phyloP scores from a whole-genome alignment of 2,113 vertebrate species.

The Zosterops japonicus region DNA sequence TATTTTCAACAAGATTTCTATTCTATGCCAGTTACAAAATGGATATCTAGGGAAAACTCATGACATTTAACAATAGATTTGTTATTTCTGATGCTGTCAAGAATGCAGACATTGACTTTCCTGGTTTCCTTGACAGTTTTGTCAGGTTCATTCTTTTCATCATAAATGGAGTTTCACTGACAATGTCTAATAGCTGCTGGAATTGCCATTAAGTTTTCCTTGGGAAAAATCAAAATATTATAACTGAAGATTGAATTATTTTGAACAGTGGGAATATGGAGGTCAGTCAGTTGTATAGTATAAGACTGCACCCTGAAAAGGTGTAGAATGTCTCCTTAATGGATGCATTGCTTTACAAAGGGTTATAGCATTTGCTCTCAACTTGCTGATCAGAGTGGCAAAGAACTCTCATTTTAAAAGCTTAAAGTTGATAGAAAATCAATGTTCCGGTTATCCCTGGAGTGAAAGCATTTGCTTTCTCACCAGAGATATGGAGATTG shows the following conservation, averaged over 20 bases:
- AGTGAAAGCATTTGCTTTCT: neutral
- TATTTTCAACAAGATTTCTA: constrained; percentile 13
- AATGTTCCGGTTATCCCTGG: neutral
- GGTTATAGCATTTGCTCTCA: neutral
- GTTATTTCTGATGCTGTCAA: constrained; percentile 18
- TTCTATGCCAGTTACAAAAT: constrained; percentile 16
- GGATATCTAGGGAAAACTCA: constrained; percentile 30
- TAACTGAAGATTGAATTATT: neutral
- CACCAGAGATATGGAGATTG: neutral
- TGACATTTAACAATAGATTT: constrained; percentile 45
- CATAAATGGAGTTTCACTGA: constrained; percentile 16
- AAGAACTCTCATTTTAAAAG: neutral
- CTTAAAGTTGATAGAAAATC: neutral
- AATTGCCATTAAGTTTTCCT: neutral
- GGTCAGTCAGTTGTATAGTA: neutral
- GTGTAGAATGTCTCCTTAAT: neutral
- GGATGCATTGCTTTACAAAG: neutral
- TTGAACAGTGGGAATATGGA: neutral
- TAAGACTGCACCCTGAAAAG: neutral
- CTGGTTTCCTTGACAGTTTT: constrained; percentile 53
- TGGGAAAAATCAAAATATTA: neutral
- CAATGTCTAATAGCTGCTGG: constrained; percentile 31
- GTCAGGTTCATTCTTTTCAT: constrained; percentile 43
- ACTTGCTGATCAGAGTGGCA: neutral
- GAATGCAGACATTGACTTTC: constrained; percentile 10